These are phyloP conservation scores for Bucorvus abyssinicus DNA, from an alignment of 2,797 vertebrate genomes.

Conservation along the genomic window DNA sequence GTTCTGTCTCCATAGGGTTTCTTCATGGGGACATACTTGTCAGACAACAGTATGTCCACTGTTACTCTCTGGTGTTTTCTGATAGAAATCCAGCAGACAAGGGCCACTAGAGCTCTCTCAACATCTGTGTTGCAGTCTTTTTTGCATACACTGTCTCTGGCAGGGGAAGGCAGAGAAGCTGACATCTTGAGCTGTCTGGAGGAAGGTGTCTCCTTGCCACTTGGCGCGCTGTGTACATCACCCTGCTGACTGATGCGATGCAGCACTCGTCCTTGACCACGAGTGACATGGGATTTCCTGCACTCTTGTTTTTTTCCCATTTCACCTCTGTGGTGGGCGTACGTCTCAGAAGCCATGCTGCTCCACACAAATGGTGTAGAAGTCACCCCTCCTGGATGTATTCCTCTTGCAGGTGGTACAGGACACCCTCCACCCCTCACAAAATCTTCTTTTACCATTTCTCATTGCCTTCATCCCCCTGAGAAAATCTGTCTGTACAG, in stretches of 20 bases:
- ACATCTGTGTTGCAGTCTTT: not conserved
- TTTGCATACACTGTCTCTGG: not conserved
- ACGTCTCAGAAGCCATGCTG: not conserved
- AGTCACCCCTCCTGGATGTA: not conserved
- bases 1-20: not conserved
- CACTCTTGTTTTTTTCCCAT: too few species aligned
- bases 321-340: not conserved
- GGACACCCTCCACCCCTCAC: not conserved
- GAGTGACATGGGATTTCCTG: not conserved
- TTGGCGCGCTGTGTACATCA: not conserved
- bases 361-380: not conserved
- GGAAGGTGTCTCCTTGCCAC: not conserved
- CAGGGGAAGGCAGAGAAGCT: not conserved
- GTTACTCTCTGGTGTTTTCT: not conserved
- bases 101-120: not conserved
- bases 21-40: not conserved
- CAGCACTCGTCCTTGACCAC: not conserved
- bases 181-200: not conserved
- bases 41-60: not conserved
- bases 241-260: not conserved
- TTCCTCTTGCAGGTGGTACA: not conserved
- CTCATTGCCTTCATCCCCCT: not conserved
- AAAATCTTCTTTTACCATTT: not conserved
- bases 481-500: not conserved
- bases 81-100: not conserved